Evolutionary conservation across 2,797 vertebrate species (phyloP).

Genomic region (Micromesistius poutassou): DNA sequence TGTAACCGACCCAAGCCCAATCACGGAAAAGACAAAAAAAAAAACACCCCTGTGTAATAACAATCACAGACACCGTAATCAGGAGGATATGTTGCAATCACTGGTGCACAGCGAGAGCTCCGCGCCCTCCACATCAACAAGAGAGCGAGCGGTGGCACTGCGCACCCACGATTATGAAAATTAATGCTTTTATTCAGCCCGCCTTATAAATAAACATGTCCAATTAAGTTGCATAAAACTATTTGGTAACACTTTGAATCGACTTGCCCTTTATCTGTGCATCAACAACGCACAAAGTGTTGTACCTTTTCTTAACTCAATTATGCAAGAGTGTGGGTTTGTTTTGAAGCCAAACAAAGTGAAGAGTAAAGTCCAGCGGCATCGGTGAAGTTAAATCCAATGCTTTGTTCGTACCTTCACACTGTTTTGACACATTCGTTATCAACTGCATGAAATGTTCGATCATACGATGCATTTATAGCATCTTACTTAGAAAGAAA

Average conservation of each 20-base stretch:
- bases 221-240: slow-evolving; percentile 65
- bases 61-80: slow-evolving; percentile 69
- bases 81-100: slow-evolving; percentile 76
- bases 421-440: background rate
- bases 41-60: slow-evolving; percentile 25
- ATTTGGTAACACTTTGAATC: slow-evolving; percentile 63
- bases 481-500: background rate
- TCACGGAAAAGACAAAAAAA: slow-evolving; percentile 64
- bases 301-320: slow-evolving; percentile 35
- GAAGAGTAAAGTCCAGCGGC: background rate
- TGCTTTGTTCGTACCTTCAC: background rate
- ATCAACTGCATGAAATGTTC: background rate
- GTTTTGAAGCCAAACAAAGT: slow-evolving; percentile 12
- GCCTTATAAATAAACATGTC: slow-evolving; percentile 70
- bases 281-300: slow-evolving; percentile 29
- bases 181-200: slow-evolving; percentile 66
- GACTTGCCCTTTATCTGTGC: slow-evolving; percentile 38
- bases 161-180: slow-evolving; percentile 63
- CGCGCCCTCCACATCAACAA: slow-evolving; percentile 58
- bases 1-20: slow-evolving; percentile 59
- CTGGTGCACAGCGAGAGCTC: slow-evolving; percentile 67
- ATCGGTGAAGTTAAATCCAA: background rate
- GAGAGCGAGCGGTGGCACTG: slow-evolving; percentile 57
- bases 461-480: background rate
- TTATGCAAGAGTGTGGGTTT: slow-evolving; percentile 5